These are phyloP conservation scores for Salvelinus fontinalis DNA, from an alignment of 2,113 vertebrate species.

Conservation along the genomic window DNA sequence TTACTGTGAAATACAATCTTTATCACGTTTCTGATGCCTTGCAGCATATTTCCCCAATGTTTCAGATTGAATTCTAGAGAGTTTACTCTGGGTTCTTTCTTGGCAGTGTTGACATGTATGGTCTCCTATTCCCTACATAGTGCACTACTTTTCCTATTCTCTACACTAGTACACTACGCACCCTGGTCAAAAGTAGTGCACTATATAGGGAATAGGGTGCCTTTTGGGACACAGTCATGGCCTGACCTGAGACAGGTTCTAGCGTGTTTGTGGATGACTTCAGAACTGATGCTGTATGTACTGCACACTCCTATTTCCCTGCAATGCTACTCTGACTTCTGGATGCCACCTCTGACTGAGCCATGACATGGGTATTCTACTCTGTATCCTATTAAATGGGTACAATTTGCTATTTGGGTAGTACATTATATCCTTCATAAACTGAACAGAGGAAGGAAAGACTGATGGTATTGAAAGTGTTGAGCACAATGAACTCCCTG, in stretches of 20 bases:
- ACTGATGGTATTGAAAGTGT: too few species aligned
- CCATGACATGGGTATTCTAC: too few species aligned
- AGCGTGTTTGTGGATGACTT: conserved; percentile 47
- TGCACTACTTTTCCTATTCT: neutral
- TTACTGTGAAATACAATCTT: conserved; percentile 67
- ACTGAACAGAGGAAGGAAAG: too few species aligned
- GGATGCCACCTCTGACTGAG: too few species aligned
- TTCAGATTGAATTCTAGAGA: conserved; percentile 59
- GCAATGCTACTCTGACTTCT: neutral
- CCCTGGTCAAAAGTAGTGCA: too few species aligned
- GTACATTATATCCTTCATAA: too few species aligned
- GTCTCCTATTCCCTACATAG: conserved; percentile 27
- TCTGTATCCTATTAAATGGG: too few species aligned
- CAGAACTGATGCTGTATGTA: neutral
- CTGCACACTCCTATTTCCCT: neutral
- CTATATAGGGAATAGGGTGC: too few species aligned
- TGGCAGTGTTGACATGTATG: conserved; percentile 52
- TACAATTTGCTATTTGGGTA: too few species aligned
- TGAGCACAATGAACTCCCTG: neutral
- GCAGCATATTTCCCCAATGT: conserved; percentile 65
- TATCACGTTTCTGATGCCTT: conserved; percentile 69
- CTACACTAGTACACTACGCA: too few species aligned
- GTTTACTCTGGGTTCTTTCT: conserved; percentile 37
- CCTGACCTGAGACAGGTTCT: conserved; percentile 60
- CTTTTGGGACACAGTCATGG: conserved; percentile 19